Evolutionary conservation across 2,113 vertebrate species (phyloP).

Genomic region (Misgurnus anguillicaudatus): DNA sequence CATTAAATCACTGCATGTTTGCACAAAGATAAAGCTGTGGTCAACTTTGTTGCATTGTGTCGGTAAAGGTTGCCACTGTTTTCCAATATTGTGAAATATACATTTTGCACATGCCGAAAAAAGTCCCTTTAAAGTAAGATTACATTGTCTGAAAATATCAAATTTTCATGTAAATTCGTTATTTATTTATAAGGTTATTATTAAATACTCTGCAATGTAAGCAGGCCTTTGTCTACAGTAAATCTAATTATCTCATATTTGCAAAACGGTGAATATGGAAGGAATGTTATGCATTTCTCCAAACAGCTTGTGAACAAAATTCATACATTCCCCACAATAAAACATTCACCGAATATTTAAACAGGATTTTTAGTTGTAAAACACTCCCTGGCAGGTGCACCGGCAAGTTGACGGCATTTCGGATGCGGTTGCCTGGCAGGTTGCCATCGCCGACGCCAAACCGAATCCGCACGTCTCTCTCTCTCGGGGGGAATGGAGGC

Average conservation of each 20-base stretch:
- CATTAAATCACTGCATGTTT: too few species aligned
- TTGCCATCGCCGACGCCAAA: slow-evolving; percentile 21
- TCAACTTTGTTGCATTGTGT: too few species aligned
- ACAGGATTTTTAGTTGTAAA: slow-evolving; percentile 30
- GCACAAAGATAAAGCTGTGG: too few species aligned
- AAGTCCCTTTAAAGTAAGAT: too few species aligned
- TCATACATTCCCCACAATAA: neutral
- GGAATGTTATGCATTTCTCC: too few species aligned
- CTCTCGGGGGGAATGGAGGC: slow-evolving; percentile 34
- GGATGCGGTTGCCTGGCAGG: slow-evolving; percentile 29
- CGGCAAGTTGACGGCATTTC: slow-evolving; percentile 11
- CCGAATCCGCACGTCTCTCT: slow-evolving; percentile 3
- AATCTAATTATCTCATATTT: slow-evolving; percentile 1
- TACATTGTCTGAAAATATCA: too few species aligned
- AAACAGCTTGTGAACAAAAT: neutral
- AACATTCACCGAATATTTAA: neutral
- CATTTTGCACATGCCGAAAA: too few species aligned
- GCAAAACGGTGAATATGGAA: neutral
- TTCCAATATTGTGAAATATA: too few species aligned
- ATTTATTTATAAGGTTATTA: too few species aligned
- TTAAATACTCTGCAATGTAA: too few species aligned
- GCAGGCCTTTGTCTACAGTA: neutral
- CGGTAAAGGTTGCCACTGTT: too few species aligned
- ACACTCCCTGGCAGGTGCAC: slow-evolving; percentile 20
- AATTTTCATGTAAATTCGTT: too few species aligned